Percentiles rank a stretch among this genome's conserved stretches.
phyloP scores from a whole-genome alignment of 1,140 invertebrate genomes.

The Drosophila bocki region DNA sequence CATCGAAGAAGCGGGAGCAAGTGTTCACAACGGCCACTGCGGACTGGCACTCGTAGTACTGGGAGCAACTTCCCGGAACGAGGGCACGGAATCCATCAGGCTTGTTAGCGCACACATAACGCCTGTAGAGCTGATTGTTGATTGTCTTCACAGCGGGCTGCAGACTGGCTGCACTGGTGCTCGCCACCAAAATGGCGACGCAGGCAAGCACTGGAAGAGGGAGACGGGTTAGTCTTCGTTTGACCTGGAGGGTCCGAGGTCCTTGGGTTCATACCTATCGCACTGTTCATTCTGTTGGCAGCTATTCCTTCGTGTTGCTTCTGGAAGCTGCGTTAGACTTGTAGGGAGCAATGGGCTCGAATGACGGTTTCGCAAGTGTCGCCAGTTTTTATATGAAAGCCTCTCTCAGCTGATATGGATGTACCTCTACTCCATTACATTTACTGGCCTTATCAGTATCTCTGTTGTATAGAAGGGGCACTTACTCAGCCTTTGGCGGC shows the following conservation, averaged over 20 bases:
- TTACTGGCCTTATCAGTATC: slow-evolving; percentile 40
- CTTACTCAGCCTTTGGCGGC: slow-evolving; percentile 5
- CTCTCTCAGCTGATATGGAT: slow-evolving; percentile 11
- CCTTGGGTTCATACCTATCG: slow-evolving; percentile 46
- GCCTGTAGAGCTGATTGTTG: slow-evolving; percentile 65
- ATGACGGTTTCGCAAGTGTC: slow-evolving; percentile 49
- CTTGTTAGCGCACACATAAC: slow-evolving; percentile 64
- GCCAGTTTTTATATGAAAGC: slow-evolving; percentile 64
- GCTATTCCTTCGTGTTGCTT: slow-evolving; percentile 51
- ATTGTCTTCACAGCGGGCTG: slow-evolving; percentile 43
- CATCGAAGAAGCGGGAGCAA: slow-evolving; percentile 69
- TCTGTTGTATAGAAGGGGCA: slow-evolving; percentile 1
- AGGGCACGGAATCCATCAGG: slow-evolving; percentile 65
- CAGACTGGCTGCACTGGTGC: slow-evolving; percentile 48
- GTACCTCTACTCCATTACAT: slow-evolving; percentile 7
- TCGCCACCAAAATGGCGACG: slow-evolving; percentile 49
- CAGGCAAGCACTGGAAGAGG: slow-evolving; percentile 56
- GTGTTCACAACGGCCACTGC: slow-evolving; percentile 46
- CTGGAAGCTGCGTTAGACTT: slow-evolving; percentile 22
- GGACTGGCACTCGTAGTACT: slow-evolving; percentile 72
- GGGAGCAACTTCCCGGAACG: slow-evolving; percentile 77
- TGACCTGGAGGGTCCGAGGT: not conserved
- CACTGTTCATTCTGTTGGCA: slow-evolving; percentile 56
- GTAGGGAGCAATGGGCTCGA: slow-evolving; percentile 47
- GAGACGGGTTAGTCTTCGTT: slow-evolving; percentile 34